These are phyloP conservation scores for Mungos mungo DNA, from an alignment of 2,113 vertebrate species.

Conservation along the genomic window DNA sequence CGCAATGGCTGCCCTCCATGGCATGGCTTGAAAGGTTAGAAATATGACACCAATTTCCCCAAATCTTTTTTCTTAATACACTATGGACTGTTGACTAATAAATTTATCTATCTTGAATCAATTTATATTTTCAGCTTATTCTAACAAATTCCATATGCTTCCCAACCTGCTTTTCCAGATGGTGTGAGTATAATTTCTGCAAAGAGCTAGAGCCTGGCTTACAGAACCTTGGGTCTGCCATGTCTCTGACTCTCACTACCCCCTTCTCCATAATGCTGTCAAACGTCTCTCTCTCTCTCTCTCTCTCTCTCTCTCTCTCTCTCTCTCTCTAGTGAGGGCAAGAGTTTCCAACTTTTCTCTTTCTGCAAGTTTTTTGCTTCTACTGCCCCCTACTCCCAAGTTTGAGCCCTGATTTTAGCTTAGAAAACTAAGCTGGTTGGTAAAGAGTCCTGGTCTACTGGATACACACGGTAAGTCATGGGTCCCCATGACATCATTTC, in stretches of 20 bases:
- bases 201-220: not conserved
- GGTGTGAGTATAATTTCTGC: not conserved
- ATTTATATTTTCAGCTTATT: slow-evolving; percentile 37
- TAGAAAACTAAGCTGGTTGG: not conserved
- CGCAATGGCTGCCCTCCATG: not conserved
- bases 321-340: not conserved
- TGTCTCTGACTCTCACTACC: not conserved
- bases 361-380: not conserved
- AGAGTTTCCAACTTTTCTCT: not conserved
- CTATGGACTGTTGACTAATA: not conserved
- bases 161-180: slow-evolving; percentile 3
- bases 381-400: not conserved
- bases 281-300: not conserved
- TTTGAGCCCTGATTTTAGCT: not conserved
- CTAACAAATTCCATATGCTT: slow-evolving; percentile 29
- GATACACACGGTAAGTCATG: not conserved
- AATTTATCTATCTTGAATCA: slow-evolving; percentile 50
- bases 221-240: not conserved
- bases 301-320: not conserved
- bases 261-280: not conserved
- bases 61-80: slow-evolving; percentile 23
- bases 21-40: not conserved
- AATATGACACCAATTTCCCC: not conserved
- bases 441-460: no score
- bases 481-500: not conserved